Conservation (phyloP, 2,113 vertebrate genomes). For the Physeter macrocephalus region DNA sequence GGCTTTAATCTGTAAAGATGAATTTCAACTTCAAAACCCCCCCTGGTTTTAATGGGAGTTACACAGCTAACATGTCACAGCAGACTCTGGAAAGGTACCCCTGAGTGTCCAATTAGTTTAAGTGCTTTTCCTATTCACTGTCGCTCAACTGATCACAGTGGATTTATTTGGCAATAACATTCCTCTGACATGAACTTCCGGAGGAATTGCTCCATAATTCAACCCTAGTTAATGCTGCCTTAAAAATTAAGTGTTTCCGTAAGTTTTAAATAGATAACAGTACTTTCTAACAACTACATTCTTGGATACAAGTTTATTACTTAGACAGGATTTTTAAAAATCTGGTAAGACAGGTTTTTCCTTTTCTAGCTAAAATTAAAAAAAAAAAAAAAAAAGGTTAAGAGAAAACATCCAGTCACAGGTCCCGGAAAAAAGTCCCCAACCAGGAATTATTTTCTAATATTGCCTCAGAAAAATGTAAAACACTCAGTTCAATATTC, state of each 20-base stretch:
- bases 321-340: conserved; percentile 62
- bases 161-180: conserved; percentile 80
- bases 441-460: conserved; percentile 64
- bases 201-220: conserved; percentile 80
- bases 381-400: conserved; percentile 30
- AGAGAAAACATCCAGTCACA: conserved; percentile 78
- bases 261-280: conserved; percentile 80
- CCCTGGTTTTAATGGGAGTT: conserved; percentile 61
- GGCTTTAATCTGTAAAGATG: conserved; percentile 69
- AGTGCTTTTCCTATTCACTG: conserved; percentile 79
- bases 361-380: conserved; percentile 69
- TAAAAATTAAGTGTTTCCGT: conserved; percentile 78
- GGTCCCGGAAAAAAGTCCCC: conserved; percentile 65
- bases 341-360: conserved; percentile 74
- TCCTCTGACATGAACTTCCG: conserved; percentile 78
- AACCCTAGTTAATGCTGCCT: conserved; percentile 75
- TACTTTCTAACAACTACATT: conserved; percentile 81
- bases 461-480: conserved; percentile 34
- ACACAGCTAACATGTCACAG: conserved; percentile 61
- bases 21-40: conserved; percentile 57
- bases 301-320: conserved; percentile 79
- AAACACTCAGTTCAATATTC: conserved; percentile 49
- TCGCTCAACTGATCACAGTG: conserved; percentile 66
- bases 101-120: conserved; percentile 78
- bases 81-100: conserved; percentile 65